These are phyloP conservation scores for Tiliacea citrago DNA, from an alignment of 2,888 invertebrate genomes.

Conservation along the genomic window DNA sequence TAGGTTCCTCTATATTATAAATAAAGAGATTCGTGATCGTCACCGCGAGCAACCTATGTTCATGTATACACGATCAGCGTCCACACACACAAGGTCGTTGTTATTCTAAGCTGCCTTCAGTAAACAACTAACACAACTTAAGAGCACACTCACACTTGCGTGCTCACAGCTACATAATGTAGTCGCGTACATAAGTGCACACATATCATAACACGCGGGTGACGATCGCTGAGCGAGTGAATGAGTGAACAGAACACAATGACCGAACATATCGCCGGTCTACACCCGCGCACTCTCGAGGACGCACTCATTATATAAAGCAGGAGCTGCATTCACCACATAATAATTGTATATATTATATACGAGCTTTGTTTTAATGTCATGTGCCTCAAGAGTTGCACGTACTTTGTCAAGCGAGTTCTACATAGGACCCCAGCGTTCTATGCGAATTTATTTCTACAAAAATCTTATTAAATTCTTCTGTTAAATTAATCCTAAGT, in stretches of 20 bases:
- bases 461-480: too few relatives aligned
- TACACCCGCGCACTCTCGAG: conserved; percentile 16
- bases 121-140: background rate
- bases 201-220: conserved; percentile 18
- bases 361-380: conserved; percentile 42
- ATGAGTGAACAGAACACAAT: conserved; percentile 30
- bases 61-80: background rate
- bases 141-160: too few relatives aligned
- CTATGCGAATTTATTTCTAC: background rate
- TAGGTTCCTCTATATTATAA: background rate
- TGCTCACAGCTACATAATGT: conserved; percentile 17
- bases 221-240: conserved; percentile 29
- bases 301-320: conserved; percentile 13
- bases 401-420: conserved; percentile 3
- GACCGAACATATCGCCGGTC: conserved; percentile 17
- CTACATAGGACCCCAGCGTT: background rate
- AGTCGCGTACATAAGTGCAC: conserved; percentile 11
- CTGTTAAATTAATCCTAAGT: too few relatives aligned
- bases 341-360: conserved; percentile 12
- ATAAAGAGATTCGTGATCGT: background rate
- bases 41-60: background rate
- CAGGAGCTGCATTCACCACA: conserved; percentile 15
- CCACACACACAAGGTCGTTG: background rate
- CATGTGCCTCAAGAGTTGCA: conserved; percentile 11
- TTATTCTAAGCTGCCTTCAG: background rate